These are phyloP conservation scores for Thymelicus acteon DNA, from an alignment of 2,888 invertebrate species.

Conservation along the genomic window DNA sequence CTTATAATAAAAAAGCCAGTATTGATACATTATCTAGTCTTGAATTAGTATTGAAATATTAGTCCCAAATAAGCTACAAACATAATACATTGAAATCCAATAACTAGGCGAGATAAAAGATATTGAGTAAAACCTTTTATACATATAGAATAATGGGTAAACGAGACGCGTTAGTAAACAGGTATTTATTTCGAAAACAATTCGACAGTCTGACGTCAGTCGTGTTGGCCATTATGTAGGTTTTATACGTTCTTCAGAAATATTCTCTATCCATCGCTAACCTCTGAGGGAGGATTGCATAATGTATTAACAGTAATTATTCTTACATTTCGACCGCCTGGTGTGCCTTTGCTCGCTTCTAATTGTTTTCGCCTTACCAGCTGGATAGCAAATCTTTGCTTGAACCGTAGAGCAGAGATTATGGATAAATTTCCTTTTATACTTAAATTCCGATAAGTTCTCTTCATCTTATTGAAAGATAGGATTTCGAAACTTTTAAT, in stretches of 20 bases:
- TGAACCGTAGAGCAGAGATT: conserved; percentile 9
- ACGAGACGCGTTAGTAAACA: conserved; percentile 24
- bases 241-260: conserved; percentile 65
- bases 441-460: not conserved
- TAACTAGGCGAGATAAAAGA: conserved; percentile 1
- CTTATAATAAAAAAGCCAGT: too few species aligned
- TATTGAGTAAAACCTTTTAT: conserved; percentile 19
- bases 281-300: conserved; percentile 66
- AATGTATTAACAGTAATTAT: conserved; percentile 77
- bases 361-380: conserved; percentile 63
- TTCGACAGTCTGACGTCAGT: conserved; percentile 28
- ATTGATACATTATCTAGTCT: too few species aligned
- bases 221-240: conserved; percentile 44
- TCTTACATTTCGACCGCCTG: conserved; percentile 61
- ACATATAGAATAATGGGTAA: conserved; percentile 11
- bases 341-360: conserved; percentile 52
- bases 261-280: conserved; percentile 52
- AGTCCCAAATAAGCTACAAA: not conserved
- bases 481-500: too few species aligned
- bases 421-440: conserved; percentile 23
- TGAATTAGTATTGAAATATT: too few species aligned
- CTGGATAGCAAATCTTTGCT: conserved; percentile 35
- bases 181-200: conserved; percentile 37
- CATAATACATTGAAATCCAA: conserved; percentile 12
- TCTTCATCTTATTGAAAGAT: not conserved